Percentiles rank a stretch among this genome's conserved stretches.
phyloP scores from a whole-genome alignment of 2,797 vertebrate species.

The Enteromius thamalakanensis region DNA sequence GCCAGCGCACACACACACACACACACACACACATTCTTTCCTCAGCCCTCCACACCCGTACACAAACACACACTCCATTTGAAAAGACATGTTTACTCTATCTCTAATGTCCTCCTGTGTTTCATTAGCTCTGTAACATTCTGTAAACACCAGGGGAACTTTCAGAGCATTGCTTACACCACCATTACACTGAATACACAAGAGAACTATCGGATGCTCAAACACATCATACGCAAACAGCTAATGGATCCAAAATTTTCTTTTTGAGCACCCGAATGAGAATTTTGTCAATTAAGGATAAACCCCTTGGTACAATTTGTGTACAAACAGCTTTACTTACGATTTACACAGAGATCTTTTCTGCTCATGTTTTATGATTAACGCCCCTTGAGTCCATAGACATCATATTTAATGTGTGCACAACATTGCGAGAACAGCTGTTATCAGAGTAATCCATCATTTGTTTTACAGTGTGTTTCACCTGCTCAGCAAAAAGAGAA shows the following conservation, averaged over 20 bases:
- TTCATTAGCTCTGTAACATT: conserved; percentile 37
- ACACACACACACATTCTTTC: conserved; percentile 41
- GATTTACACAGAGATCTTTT: conserved; percentile 25
- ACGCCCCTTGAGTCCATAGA: conserved; percentile 43
- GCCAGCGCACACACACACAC: conserved; percentile 48
- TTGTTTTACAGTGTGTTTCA: conserved; percentile 22
- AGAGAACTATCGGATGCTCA: conserved; percentile 44
- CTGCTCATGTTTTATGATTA: conserved; percentile 19
- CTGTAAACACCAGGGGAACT: conserved; percentile 39
- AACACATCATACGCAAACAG: conserved; percentile 44
- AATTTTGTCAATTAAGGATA: conserved; percentile 47
- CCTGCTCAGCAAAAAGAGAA: conserved; percentile 28
- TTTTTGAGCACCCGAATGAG: conserved; percentile 51
- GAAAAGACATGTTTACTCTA: conserved; percentile 47
- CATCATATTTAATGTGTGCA: conserved; percentile 34
- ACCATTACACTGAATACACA: conserved; percentile 48
- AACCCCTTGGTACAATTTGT: conserved; percentile 25
- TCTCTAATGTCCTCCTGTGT: conserved; percentile 37
- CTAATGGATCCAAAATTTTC: conserved; percentile 49
- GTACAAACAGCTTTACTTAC: conserved; percentile 20
- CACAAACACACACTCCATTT: conserved; percentile 45
- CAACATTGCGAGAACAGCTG: conserved; percentile 24
- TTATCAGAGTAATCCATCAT: conserved; percentile 15
- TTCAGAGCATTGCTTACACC: conserved; percentile 41
- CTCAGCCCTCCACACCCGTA: conserved; percentile 26